Evolutionary conservation across 2,888 invertebrate species (phyloP).

Genomic region (Callimorpha dominula): DNA sequence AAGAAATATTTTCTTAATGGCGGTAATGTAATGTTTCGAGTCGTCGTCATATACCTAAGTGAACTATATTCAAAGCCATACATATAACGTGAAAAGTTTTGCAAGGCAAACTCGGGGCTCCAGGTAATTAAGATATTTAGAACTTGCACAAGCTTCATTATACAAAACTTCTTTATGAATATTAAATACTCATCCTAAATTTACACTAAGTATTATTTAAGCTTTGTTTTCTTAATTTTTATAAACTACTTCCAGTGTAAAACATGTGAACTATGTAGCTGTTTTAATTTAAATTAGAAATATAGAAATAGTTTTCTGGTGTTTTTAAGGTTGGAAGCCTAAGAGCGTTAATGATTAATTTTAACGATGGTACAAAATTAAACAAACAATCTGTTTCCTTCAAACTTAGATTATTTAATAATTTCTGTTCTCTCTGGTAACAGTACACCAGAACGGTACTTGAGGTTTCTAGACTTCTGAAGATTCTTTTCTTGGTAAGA

Average conservation of each 20-base stretch:
- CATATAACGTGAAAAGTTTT: slow-evolving; percentile 43
- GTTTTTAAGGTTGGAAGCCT: too few relatives aligned
- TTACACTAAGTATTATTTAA: slow-evolving; percentile 22
- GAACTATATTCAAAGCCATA: slow-evolving; percentile 44
- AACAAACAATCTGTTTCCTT: neutral
- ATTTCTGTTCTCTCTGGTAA: neutral
- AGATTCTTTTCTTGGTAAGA: neutral
- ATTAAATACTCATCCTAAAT: slow-evolving; percentile 43
- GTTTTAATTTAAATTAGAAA: too few relatives aligned
- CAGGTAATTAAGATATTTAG: slow-evolving; percentile 59
- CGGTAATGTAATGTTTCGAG: slow-evolving; percentile 21
- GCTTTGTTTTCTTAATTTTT: slow-evolving; percentile 26
- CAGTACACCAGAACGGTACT: neutral
- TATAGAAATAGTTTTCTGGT: too few relatives aligned
- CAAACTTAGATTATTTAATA: neutral
- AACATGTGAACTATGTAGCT: slow-evolving; percentile 2
- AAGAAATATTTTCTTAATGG: neutral
- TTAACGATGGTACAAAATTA: neutral
- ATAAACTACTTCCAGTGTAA: neutral
- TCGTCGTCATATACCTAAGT: slow-evolving; percentile 37
- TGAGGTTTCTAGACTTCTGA: neutral
- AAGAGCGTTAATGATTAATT: too few relatives aligned
- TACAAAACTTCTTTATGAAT: slow-evolving; percentile 48
- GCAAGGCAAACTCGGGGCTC: slow-evolving; percentile 34
- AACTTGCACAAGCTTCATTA: slow-evolving; percentile 50